Base-by-base conservation (phyloP, 2,113 vertebrate genomes). In the Trematomus loennbergii region DNA sequence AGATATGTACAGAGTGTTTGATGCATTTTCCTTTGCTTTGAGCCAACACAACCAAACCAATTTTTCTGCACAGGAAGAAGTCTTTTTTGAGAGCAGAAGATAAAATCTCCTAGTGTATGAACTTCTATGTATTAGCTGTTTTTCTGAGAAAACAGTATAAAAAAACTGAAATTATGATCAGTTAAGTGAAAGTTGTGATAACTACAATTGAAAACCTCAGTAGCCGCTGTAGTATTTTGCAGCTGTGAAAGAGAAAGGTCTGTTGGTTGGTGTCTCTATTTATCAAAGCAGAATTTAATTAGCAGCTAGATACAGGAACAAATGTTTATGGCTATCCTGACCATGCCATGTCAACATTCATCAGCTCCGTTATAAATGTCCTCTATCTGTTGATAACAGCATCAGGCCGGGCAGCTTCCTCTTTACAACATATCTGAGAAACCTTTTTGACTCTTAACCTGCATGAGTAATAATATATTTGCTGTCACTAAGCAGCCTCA, bases 241-340 rank as follows among this genome's bases (percentile, higher is more conserved):
- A 71, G 43, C 48, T 50, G 50, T 18, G 20, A 69, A 40, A 61
- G 6, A 52, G 43, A 52, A 57, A 43, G 50, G 46, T 73, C 70
- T 81, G 88, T 88, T 76, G 55, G 20, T 59, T 71, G 46, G 29
- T 67, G 75, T 85, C 64, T 88, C 77, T 91, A 43, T 94, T 93
- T 89, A 90, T 87, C 65, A 79, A 89, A 88, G 88, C 78, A 79
- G 49, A 91, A 91, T 89, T 74, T 91, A 93, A 95, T 95, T 92
- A 93, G 45, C 77, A 87, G 8, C 61, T 71, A 91, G 74, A 87
- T 86, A 78, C 79, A 92, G 72, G 68, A 84, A 61, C 4, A 84
- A 59, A 72, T 22, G 17, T 91, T 92, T 93, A 90, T 81, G 76
- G 74, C 60, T 78, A 70, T 54, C 59, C 45, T 84, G 70, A 54